Conservation (phyloP, 2,113 vertebrate genomes). For the Rallus limicola region DNA sequence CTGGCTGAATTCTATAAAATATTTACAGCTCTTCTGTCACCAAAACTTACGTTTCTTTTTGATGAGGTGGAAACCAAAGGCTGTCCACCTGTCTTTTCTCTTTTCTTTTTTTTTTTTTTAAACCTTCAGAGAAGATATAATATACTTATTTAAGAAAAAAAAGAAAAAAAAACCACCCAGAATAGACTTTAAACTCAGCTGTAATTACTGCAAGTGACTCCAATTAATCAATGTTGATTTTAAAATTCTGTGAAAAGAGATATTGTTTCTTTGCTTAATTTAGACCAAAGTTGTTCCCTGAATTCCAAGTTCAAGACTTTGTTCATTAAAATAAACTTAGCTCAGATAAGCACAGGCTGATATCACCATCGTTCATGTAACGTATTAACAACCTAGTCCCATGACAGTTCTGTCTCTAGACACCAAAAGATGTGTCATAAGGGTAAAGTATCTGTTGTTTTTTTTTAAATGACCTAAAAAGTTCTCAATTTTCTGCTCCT, state of each 20-base stretch:
- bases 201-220: not conserved
- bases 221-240: not conserved
- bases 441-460: not conserved
- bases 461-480: not conserved
- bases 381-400: conserved; percentile 15
- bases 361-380: conserved; percentile 14
- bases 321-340: conserved; percentile 42
- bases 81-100: conserved; percentile 18
- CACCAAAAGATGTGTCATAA: conserved; percentile 42
- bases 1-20: conserved; percentile 63
- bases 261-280: not conserved
- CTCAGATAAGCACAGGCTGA: not conserved
- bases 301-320: not conserved
- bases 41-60: conserved; percentile 58
- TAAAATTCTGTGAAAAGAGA: not conserved
- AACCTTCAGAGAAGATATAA: not conserved
- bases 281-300: not conserved
- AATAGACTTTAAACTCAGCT: not conserved
- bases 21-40: conserved; percentile 70
- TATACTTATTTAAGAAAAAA: not conserved
- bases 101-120: not conserved
- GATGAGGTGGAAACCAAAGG: conserved; percentile 56
- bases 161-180: too few relatives aligned
- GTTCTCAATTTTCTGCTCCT: not conserved
- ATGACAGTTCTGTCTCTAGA: conserved; percentile 24